Evolutionary conservation across 2,797 vertebrate species (phyloP).

Genomic region (Lacerta agilis): DNA sequence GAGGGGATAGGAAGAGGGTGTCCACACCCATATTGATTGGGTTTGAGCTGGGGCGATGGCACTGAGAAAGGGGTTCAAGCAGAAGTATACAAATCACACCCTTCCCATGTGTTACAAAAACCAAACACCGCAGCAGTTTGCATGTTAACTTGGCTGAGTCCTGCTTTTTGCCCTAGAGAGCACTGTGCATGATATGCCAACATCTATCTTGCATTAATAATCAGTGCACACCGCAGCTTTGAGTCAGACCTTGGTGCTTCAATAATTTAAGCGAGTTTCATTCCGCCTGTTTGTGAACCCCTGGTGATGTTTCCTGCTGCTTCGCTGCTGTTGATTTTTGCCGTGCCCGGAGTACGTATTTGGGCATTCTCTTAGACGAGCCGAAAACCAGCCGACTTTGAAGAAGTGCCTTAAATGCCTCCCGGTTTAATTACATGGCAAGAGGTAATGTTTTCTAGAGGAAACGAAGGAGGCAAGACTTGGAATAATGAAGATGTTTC

Average conservation of each 20-base stretch:
- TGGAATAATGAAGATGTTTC: background rate
- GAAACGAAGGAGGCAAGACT: background rate
- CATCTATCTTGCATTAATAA: background rate
- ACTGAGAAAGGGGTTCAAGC: too few relatives aligned
- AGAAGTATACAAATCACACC: background rate
- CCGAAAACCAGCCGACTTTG: background rate
- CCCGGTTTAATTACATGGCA: too few relatives aligned
- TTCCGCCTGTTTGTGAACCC: background rate
- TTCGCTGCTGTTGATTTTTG: background rate
- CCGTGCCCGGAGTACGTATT: background rate
- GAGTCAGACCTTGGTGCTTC: background rate
- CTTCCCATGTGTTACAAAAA: background rate
- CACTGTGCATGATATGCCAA: background rate
- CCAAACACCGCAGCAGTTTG: background rate
- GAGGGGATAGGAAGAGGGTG: too few relatives aligned
- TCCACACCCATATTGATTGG: too few relatives aligned
- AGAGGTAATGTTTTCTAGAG: background rate
- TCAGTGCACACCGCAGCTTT: background rate
- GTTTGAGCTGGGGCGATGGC: too few relatives aligned
- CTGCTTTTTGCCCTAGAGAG: background rate
- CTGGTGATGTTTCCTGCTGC: background rate
- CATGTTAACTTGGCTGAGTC: background rate
- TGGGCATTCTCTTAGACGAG: background rate
- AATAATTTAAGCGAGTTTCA: background rate
- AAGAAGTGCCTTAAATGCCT: background rate